Evolutionary conservation across 2,797 vertebrate genomes (phyloP), one percentile per base, ranked within the genome.

Genomic region (Channallabes apus): DNA sequence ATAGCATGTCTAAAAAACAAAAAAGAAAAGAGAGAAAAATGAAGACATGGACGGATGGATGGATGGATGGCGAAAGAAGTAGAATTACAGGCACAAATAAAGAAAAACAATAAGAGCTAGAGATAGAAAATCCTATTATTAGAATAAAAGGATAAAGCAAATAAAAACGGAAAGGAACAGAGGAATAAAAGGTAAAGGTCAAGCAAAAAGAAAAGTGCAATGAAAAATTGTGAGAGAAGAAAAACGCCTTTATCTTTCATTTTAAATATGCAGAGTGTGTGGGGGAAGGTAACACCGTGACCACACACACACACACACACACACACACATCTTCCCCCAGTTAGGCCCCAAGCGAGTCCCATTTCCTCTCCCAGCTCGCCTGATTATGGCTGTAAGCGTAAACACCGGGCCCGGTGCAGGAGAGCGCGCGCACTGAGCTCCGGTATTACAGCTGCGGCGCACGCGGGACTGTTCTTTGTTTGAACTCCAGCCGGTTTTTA

Each of bases 291-390:
- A 41, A 71, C 59, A 59, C 46, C 64, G 80, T 77, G 85, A 71
- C 78, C 80, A 54, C 71, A 51, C 75, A 71, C 83, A 18, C 83
- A 18, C 65, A 24, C 80, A 54, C 71, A 51, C 75, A 71, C 83
- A 18, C 83, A 18, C 65, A 24, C 75, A 35, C 11, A 15, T 56
- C 18, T 35, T n/a, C 32, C 83, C 84, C 78, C 77, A 71, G 82
- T 84, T 58, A 84, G 85, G 65, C 84, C 84, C 79, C 51, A 62
- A 84, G 73, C 77, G 4, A 82, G 86, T 85, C 84, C 84, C 72
- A 78, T 88, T 89, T 82, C 72, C 87, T 65, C 76, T 72, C 86
- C 56, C 69, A 85, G 83, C 87, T 77, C 83, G 81, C 35, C 81
- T 71, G 84, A 84, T 83, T 77, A 86, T 80, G 54, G 59, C 8